Evolutionary conservation across 2,113 vertebrate genomes (phyloP).

Genomic region (Hippoglossus stenolepis): DNA sequence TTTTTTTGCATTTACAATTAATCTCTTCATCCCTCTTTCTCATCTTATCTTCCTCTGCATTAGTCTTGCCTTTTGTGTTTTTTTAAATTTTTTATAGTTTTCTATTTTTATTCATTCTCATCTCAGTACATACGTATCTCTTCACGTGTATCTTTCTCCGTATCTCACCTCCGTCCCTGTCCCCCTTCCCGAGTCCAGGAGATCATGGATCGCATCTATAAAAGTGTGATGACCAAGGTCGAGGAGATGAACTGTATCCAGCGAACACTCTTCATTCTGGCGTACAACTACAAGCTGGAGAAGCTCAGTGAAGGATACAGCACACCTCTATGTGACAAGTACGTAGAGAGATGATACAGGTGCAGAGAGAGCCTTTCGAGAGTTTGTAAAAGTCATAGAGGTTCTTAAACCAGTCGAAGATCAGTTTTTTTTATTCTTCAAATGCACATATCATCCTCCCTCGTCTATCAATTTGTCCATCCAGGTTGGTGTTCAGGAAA

Average conservation of each 20-base stretch:
- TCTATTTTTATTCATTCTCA: not conserved
- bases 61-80: no score
- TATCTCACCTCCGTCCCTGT: no score
- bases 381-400: not conserved
- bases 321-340: constrained; percentile 94
- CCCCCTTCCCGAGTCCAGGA: constrained; percentile 79
- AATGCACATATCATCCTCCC: not conserved
- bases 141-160: no score
- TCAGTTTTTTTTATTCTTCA: not conserved
- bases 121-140: not conserved
- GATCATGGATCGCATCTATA: constrained; percentile 98
- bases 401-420: not conserved
- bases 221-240: constrained; percentile 94
- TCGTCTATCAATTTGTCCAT: not conserved
- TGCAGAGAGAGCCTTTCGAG: not conserved
- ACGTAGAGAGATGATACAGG: constrained; percentile 4
- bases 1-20: no score
- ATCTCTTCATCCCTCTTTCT: no score
- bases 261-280: constrained; percentile 90
- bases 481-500: constrained; percentile 92
- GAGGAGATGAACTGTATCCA: constrained; percentile 92
- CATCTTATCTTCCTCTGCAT: no score
- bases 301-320: constrained; percentile 89
- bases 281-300: constrained; percentile 98
- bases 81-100: no score